phyloP scores from a whole-genome alignment of 1,140 invertebrate species.

The Idris sp. region DNA sequence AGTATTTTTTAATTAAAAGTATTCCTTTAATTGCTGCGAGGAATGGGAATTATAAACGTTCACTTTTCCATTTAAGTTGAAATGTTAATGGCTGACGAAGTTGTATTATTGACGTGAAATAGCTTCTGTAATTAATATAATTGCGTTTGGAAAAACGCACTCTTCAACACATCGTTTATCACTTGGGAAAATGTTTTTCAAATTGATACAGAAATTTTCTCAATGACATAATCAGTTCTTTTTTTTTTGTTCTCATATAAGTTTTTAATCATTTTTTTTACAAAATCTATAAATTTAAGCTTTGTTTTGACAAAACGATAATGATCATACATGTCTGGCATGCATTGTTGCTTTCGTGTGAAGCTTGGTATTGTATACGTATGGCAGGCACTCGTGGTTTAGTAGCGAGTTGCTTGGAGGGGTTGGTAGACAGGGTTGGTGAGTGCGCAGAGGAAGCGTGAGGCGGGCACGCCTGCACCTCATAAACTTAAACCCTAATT shows the following conservation, averaged over 20 bases:
- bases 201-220: too few species aligned
- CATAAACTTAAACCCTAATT: slow-evolving; percentile 80
- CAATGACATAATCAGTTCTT: too few species aligned
- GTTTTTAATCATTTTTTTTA: too few species aligned
- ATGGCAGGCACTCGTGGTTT: slow-evolving; percentile 63
- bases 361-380: slow-evolving; percentile 71
- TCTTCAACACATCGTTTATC: too few species aligned
- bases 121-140: too few species aligned
- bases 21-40: slow-evolving; percentile 5
- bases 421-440: slow-evolving; percentile 61
- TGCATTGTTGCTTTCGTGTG: slow-evolving; percentile 70
- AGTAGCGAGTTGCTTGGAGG: slow-evolving; percentile 47
- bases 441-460: slow-evolving; percentile 59
- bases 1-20: slow-evolving; percentile 32
- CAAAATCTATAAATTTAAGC: too few species aligned
- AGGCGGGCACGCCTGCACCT: slow-evolving; percentile 77
- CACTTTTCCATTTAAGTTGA: neutral
- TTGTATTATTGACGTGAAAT: too few species aligned
- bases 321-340: slow-evolving; percentile 63
- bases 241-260: too few species aligned
- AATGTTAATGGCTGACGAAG: too few species aligned
- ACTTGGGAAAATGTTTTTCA: too few species aligned
- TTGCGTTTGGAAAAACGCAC: too few species aligned
- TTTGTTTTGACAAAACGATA: slow-evolving; percentile 46
- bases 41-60: neutral